These are phyloP conservation scores for Caenorhabditis virilis DNA, from an alignment of 2,888 invertebrate species.

Conservation along the genomic window DNA sequence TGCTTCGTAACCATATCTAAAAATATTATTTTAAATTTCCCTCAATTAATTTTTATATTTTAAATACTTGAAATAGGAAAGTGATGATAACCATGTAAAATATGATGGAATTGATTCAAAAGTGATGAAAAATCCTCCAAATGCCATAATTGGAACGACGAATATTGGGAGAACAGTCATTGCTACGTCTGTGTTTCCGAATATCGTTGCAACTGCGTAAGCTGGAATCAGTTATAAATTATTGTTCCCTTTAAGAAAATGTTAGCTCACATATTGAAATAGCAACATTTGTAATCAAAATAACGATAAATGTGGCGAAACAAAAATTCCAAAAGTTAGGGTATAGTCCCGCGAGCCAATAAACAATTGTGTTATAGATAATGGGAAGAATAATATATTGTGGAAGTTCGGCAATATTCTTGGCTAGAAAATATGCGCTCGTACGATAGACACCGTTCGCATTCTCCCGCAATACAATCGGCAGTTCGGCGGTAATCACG, in stretches of 20 bases:
- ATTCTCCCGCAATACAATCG: constrained; percentile 86
- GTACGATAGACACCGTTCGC: constrained; percentile 88
- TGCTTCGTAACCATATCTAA: constrained; percentile 57
- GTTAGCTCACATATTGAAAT: constrained; percentile 53
- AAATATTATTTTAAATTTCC: constrained; percentile 9
- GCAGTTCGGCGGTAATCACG: constrained; percentile 82
- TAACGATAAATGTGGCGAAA: constrained; percentile 72
- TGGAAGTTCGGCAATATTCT: constrained; percentile 83
- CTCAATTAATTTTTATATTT: neutral
- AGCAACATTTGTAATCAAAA: constrained; percentile 55
- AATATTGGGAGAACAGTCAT: constrained; percentile 87
- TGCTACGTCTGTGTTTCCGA: constrained; percentile 84
- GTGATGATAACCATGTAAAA: constrained; percentile 51
- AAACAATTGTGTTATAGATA: constrained; percentile 82
- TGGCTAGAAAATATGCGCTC: constrained; percentile 84
- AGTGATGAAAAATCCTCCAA: constrained; percentile 93
- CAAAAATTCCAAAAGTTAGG: constrained; percentile 71
- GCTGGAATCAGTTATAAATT: constrained; percentile 73
- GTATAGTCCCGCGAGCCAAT: constrained; percentile 78
- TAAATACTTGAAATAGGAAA: constrained; percentile 51
- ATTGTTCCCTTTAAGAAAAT: neutral
- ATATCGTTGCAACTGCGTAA: constrained; percentile 86
- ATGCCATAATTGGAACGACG: constrained; percentile 88
- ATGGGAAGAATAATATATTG: constrained; percentile 83
- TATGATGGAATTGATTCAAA: constrained; percentile 72